A percentile compares a stretch with the other conserved stretches of the same genome.
These are phyloP conservation scores for Murina feae DNA, from an alignment of 2,113 vertebrate genomes.

Conservation along the genomic window DNA sequence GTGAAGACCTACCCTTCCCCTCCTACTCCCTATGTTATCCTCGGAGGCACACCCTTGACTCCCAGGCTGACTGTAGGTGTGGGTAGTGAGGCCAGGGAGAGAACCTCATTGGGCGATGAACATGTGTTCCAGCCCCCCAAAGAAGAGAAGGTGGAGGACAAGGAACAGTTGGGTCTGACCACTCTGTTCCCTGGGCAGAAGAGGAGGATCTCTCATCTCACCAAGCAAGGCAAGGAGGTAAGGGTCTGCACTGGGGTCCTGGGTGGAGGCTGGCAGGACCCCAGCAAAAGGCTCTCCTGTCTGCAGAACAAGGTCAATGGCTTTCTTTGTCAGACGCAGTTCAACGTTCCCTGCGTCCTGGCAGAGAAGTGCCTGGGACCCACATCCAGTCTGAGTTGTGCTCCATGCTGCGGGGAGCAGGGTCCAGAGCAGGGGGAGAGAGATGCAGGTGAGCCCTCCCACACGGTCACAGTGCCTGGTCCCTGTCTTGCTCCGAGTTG, in stretches of 20 bases:
- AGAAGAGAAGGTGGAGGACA: conserved; percentile 82
- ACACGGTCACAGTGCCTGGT: neutral
- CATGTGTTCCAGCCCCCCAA: conserved; percentile 69
- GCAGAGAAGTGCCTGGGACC: neutral
- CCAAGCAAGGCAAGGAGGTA: conserved; percentile 83
- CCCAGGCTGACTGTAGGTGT: neutral
- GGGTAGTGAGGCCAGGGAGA: neutral
- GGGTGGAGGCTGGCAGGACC: neutral
- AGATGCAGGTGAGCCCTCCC: neutral
- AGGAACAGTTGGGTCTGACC: conserved; percentile 84
- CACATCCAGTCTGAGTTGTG: fast-evolving
- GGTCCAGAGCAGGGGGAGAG: too few relatives aligned
- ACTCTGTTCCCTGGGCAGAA: conserved; percentile 94
- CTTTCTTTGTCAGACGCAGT: neutral
- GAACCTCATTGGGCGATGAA: neutral
- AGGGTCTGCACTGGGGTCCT: neutral
- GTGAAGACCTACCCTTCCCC: neutral
- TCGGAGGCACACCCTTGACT: neutral
- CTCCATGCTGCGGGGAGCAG: too few relatives aligned
- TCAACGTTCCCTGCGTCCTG: neutral
- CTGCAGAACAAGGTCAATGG: neutral
- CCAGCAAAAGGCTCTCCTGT: neutral
- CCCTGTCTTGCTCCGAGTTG: fast-evolving
- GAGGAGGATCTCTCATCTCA: conserved; percentile 93
- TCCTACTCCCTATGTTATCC: too few relatives aligned